Conservation (phyloP, 1,140 invertebrate genomes). For the Kradibia gibbosae region DNA sequence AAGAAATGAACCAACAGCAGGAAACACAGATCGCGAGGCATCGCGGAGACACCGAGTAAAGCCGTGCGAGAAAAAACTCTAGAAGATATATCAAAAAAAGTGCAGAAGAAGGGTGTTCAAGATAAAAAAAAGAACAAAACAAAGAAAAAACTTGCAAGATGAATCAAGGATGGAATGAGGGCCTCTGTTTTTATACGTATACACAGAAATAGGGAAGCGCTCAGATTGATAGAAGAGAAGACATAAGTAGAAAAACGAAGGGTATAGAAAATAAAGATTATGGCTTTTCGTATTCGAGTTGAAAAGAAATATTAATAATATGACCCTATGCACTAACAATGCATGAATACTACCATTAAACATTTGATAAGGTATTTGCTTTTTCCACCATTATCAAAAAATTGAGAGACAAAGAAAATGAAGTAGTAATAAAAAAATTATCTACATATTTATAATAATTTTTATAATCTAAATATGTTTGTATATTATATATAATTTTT, state of each 20-base stretch:
- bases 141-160: slow-evolving; percentile 47
- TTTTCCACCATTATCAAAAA: too few species aligned
- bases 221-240: not conserved
- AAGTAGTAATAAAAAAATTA: too few species aligned
- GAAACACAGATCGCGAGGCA: slow-evolving; percentile 30
- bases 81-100: slow-evolving; percentile 28
- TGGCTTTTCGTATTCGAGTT: not conserved
- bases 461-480: too few species aligned
- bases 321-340: not conserved
- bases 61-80: slow-evolving; percentile 32
- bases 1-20: not conserved
- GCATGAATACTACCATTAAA: too few species aligned
- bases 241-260: not conserved
- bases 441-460: too few species aligned
- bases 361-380: too few species aligned
- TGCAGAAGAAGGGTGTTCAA: not conserved
- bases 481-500: too few species aligned
- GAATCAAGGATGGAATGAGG: slow-evolving; percentile 22
- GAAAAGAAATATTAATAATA: not conserved
- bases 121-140: slow-evolving; percentile 35
- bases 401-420: too few species aligned
- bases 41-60: slow-evolving; percentile 17
- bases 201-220: not conserved
- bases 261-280: not conserved
- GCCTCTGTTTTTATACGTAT: not conserved